A percentile compares a stretch with the other conserved stretches of the same genome.
Conservation (phyloP, 2,888 invertebrate genomes). For the Trachelus iudaicus region DNA sequence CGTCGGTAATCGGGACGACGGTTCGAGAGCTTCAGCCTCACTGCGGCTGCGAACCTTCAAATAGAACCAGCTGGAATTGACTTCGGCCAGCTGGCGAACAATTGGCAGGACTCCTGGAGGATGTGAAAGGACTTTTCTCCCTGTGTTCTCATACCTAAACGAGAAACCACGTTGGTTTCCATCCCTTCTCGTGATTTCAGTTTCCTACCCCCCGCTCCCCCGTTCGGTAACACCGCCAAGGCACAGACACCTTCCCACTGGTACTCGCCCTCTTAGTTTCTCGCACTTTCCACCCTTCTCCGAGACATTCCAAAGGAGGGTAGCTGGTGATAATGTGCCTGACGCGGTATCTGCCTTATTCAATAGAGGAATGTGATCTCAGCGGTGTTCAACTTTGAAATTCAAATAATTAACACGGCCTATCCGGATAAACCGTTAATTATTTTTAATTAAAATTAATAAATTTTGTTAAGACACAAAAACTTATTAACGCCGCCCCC, state of each 20-base stretch:
- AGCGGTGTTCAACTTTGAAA: background rate
- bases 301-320: background rate
- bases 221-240: too few relatives aligned
- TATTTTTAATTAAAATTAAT: background rate
- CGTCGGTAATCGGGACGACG: constrained; percentile 31
- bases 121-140: background rate
- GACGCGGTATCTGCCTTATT: background rate
- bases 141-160: background rate
- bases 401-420: background rate
- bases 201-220: background rate
- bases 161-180: background rate
- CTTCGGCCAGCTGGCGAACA: constrained; percentile 30
- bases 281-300: background rate
- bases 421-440: background rate
- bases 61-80: constrained; percentile 18
- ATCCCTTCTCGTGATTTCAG: background rate
- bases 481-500: background rate
- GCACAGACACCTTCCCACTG: background rate
- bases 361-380: background rate
- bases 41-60: background rate
- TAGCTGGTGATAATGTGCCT: background rate
- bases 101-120: constrained; percentile 15
- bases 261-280: background rate
- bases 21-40: background rate
- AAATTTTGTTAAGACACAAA: background rate